Percentiles rank a stretch among this genome's conserved stretches.
Evolutionary conservation across 2,797 vertebrate genomes (phyloP).

Genomic region (Hydrophis major): DNA sequence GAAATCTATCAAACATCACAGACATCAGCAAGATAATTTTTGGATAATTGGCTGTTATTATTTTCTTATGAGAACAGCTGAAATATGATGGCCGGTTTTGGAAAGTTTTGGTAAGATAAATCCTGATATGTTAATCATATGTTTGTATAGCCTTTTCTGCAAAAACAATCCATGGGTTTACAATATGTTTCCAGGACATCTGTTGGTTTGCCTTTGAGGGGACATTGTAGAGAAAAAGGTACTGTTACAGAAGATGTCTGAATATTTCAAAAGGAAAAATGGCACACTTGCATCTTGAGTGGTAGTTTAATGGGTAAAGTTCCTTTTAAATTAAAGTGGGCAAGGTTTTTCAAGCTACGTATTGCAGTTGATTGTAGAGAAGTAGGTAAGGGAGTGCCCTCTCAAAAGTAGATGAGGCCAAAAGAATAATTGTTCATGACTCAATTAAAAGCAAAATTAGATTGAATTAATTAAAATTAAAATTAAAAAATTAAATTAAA

Average conservation of each 20-base stretch:
- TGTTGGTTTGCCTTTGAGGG: too few species aligned
- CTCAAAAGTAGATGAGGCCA: not conserved
- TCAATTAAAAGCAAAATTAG: not conserved
- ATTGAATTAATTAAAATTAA: not conserved
- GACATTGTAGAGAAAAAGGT: too few species aligned
- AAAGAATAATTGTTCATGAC: not conserved
- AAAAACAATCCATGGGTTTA: not conserved
- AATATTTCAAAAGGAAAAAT: too few species aligned
- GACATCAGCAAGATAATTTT: not conserved
- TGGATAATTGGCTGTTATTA: not conserved
- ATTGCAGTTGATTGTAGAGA: not conserved
- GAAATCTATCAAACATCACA: not conserved
- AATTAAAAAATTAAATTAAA: too few species aligned
- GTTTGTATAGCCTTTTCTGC: not conserved
- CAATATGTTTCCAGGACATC: too few species aligned
- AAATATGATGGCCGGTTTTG: not conserved
- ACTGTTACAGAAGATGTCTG: too few species aligned
- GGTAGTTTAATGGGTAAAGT: not conserved
- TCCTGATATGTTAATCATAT: not conserved
- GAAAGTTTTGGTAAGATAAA: not conserved
- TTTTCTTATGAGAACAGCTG: not conserved
- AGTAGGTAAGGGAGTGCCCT: not conserved
- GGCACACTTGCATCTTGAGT: too few species aligned
- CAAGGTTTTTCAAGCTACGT: not conserved
- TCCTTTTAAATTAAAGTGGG: not conserved